Evolutionary conservation across 1,140 invertebrate species (phyloP).

Genomic region (Dreissena polymorpha): DNA sequence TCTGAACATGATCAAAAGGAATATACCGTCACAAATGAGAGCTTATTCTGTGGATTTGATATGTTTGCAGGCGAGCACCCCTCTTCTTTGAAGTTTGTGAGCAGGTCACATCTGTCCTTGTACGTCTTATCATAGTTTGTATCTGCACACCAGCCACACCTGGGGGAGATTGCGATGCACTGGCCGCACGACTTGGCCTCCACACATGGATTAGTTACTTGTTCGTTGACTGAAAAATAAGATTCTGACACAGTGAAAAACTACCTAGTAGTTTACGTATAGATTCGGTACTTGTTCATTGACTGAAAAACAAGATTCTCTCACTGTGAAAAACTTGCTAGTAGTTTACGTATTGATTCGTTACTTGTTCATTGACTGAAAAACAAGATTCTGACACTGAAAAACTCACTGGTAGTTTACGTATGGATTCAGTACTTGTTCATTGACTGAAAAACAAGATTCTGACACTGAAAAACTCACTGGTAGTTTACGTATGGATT

Average conservation of each 20-base stretch:
- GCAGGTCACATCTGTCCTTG: constrained; percentile 68
- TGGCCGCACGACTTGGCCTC: constrained; percentile 87
- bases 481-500: too few relatives aligned
- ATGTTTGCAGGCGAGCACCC: constrained; percentile 86
- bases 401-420: too few relatives aligned
- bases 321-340: too few relatives aligned
- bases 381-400: too few relatives aligned
- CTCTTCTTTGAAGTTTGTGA: constrained; percentile 87
- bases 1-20: neutral
- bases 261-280: too few relatives aligned
- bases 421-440: too few relatives aligned
- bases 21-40: neutral
- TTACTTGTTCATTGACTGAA: too few relatives aligned
- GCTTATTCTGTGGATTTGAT: constrained; percentile 83
- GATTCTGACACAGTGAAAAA: neutral
- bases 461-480: too few relatives aligned
- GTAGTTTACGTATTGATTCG: too few relatives aligned
- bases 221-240: constrained; percentile 14
- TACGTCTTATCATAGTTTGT: constrained; percentile 27
- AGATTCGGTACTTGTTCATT: constrained; percentile 49
- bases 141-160: constrained; percentile 96
- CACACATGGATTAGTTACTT: constrained; percentile 64
- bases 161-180: constrained; percentile 91
- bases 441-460: too few relatives aligned
- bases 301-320: neutral